Percentiles rank a stretch among this genome's conserved stretches.
These are phyloP conservation scores for Leucoptera coffeella DNA, from an alignment of 2,888 invertebrate species.

Conservation along the genomic window DNA sequence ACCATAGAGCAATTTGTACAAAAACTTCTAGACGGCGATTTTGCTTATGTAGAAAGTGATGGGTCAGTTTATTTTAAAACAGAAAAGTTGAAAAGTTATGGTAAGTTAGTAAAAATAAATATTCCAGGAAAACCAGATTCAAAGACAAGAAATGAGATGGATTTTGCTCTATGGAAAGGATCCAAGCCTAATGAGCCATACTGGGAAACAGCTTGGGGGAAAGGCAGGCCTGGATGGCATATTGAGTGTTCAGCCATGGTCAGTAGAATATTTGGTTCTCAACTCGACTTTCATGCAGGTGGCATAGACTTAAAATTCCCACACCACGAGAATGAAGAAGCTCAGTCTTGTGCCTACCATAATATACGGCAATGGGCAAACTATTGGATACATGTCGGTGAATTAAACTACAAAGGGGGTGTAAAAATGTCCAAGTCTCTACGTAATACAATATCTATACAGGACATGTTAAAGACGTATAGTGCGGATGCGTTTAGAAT, in stretches of 20 bases:
- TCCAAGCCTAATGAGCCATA: constrained; percentile 71
- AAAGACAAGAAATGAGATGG: constrained; percentile 57
- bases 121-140: constrained; percentile 20
- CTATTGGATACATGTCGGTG: constrained; percentile 89
- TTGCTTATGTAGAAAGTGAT: constrained; percentile 65
- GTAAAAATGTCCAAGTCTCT: constrained; percentile 93
- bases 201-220: constrained; percentile 79
- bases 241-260: constrained; percentile 93
- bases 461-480: constrained; percentile 59
- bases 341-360: constrained; percentile 83
- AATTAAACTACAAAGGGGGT: constrained; percentile 63
- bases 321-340: constrained; percentile 94
- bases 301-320: constrained; percentile 87
- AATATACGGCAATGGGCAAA: constrained; percentile 77
- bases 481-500: constrained; percentile 75
- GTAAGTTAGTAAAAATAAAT: constrained; percentile 62
- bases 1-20: constrained; percentile 71
- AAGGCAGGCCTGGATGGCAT: constrained; percentile 93
- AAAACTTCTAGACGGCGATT: constrained; percentile 54
- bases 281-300: constrained; percentile 84
- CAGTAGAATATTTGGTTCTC: constrained; percentile 60
- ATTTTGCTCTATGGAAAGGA: constrained; percentile 90
- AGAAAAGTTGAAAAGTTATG: constrained; percentile 57
- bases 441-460: constrained; percentile 76
- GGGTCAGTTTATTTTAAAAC: constrained; percentile 85